These are phyloP conservation scores for Montipora cactus DNA, from an alignment of 64 coral and sea anemone genomes.

Conservation along the genomic window DNA sequence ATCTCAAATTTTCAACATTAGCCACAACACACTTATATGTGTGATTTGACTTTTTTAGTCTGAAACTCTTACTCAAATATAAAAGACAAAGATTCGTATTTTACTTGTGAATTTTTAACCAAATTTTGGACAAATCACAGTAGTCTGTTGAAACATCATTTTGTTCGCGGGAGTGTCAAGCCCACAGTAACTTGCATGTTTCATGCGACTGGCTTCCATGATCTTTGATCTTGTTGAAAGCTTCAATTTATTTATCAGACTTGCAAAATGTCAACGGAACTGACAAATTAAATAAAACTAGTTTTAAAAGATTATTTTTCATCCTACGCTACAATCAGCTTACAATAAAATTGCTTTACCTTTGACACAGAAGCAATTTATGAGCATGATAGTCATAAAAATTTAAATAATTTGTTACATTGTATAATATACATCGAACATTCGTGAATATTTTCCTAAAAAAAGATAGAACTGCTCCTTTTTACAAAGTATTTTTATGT, in stretches of 20 bases:
- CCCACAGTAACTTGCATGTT: neutral
- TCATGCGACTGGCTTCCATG: neutral
- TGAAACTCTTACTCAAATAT: too few species aligned
- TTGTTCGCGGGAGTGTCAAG: too few species aligned
- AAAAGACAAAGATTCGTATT: too few species aligned
- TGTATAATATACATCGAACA: neutral
- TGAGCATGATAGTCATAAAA: neutral
- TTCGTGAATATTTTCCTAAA: neutral
- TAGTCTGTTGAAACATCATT: too few species aligned
- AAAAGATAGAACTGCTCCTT: neutral
- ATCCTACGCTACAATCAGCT: too few species aligned
- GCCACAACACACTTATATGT: too few species aligned
- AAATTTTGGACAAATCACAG: too few species aligned
- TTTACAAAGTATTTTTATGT: neutral
- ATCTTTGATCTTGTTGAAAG: constrained; percentile 41
- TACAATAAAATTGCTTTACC: too few species aligned
- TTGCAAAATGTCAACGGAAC: neutral
- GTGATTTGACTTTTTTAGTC: too few species aligned
- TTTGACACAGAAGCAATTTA: neutral
- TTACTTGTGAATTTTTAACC: too few species aligned
- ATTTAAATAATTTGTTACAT: neutral
- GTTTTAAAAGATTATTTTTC: too few species aligned
- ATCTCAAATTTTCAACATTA: too few species aligned
- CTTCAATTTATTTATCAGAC: constrained; percentile 15
- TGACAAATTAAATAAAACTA: neutral